A percentile compares a stretch with the other conserved stretches of the same genome.
These are phyloP conservation scores for Eulemur albifrons DNA, from an alignment of 2,797 vertebrate species.

Conservation along the genomic window DNA sequence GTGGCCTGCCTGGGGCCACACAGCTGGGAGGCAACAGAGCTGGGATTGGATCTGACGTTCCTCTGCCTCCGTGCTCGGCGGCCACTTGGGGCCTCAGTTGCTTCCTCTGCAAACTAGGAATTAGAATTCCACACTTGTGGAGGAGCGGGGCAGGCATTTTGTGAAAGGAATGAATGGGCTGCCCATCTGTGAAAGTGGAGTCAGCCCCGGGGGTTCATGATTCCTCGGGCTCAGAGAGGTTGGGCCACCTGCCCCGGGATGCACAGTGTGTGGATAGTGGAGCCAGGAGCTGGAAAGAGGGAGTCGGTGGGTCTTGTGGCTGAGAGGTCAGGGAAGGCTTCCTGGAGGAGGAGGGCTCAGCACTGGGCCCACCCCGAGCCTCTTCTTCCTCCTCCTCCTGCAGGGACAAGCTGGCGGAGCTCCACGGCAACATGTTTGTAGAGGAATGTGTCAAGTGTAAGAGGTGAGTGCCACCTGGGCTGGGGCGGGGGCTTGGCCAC, in stretches of 20 bases:
- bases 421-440: conserved; percentile 99
- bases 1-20: not conserved
- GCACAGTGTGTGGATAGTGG: not conserved
- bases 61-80: not conserved
- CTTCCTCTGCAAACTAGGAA: not conserved
- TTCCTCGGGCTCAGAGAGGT: not conserved
- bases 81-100: not conserved
- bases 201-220: rapidly evolving
- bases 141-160: not conserved
- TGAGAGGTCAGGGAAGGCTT: not conserved
- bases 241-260: not conserved
- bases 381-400: not conserved
- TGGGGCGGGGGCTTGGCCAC: rapidly evolving
- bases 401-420: conserved; percentile 94
- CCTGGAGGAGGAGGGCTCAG: not conserved
- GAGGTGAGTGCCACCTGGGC: conserved; percentile 86
- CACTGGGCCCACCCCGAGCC: too few relatives aligned
- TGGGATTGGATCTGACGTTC: not conserved
- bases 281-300: not conserved
- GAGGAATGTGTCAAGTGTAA: conserved; percentile 97
- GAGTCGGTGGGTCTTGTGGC: rapidly evolving
- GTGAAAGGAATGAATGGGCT: not conserved
- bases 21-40: not conserved
- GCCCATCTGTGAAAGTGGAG: not conserved
- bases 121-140: not conserved